Evolutionary conservation across 2,888 invertebrate genomes (phyloP), one percentile per base, ranked within the genome.

Genomic region (Pyrochroa serraticornis): DNA sequence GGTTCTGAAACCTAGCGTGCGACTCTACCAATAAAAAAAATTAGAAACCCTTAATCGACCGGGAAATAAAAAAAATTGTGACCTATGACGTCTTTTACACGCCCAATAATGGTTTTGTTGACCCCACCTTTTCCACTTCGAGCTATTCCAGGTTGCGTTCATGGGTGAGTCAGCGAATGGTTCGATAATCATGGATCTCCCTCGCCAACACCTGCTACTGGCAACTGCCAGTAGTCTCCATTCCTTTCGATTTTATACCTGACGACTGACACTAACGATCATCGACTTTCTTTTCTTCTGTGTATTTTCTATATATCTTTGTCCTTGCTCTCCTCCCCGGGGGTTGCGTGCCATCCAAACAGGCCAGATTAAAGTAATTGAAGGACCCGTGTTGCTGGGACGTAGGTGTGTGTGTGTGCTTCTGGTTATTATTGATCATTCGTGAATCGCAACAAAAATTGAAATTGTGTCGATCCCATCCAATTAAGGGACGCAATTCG

Each of bases 121-220:
- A 39, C 9, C 12, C 6, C n/a, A 3, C 12, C 8, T 10, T 37
- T 6, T 10, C 9, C 9, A 9, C 10, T 33, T 33, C 10, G 12
- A 39, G 1, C 39, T n/a, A 39, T 39, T 39, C 12, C n/a, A 10
- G n/a, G n/a, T n/a, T 6, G n/a, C 9, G 36, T 35, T 35, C 36
- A 35, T 35, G 36, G 36, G 36, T 35, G 36, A 35, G 36, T 35
- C 36, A 35, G 36, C 36, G n/a, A n/a, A 9, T 3, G 39, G 3
- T 39, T 14, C 14, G 9, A 42, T 42, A 42, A 9, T 42, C 42
- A 42, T 42, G 31, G 6, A 8, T 14, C 22, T 22, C 42, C 7
- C 30, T 42, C 30, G 32, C 31, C 42, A 31, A 30, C 42, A 42
- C 42, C 42, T 42, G 42, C 42, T 42, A 8, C 42, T 31, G 6